Evolutionary conservation across 2,797 vertebrate genomes (phyloP), one percentile per base, ranked within the genome.

Genomic region (Coilia nasus): DNA sequence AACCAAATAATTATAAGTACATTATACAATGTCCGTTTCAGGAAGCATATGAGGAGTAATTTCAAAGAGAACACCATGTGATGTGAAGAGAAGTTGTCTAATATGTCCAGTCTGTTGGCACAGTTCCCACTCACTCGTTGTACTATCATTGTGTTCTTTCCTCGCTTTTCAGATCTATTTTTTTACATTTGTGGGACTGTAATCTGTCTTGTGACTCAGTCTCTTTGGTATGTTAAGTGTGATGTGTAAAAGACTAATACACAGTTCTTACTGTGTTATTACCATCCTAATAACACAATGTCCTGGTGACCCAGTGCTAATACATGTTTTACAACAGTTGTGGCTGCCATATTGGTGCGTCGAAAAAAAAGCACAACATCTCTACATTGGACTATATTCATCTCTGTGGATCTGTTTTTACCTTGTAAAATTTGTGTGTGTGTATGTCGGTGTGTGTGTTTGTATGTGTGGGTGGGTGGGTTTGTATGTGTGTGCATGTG

Each of bases 301-400:
- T 75, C 28, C 67, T 41, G 67, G 14, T 75, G 67, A 28, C 28
- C 35, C 67, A 6, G 67, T 75, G 67, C 28, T 75, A 75, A 75
- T 75, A 75, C 67, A 35, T 75, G 67, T 75, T 75, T 75, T 35
- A 75, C 67, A 35, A 75, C 28, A 75, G 31, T 75, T 75, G 67
- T 75, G 67, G 67, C 28, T 75, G 67, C 67, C 67, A 28, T 75
- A 35, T 41, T 41, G 67, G 67, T 75, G 28, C 67, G 28, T 75
- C 67, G 6, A 71, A 67, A 64, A 23, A 64, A 75, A 75, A 75
- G 67, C 67, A 75, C 67, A 75, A 75, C 14, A 35, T 75, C 31
- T 64, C 62, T 64, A 23, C 62, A 25, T 64, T 28, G 23, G 67
- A 35, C 28, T 35, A 10, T 75, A 35, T 11, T 75, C 28, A 35